Conservation (phyloP, 2,888 invertebrate genomes). For the Agelastica alni region DNA sequence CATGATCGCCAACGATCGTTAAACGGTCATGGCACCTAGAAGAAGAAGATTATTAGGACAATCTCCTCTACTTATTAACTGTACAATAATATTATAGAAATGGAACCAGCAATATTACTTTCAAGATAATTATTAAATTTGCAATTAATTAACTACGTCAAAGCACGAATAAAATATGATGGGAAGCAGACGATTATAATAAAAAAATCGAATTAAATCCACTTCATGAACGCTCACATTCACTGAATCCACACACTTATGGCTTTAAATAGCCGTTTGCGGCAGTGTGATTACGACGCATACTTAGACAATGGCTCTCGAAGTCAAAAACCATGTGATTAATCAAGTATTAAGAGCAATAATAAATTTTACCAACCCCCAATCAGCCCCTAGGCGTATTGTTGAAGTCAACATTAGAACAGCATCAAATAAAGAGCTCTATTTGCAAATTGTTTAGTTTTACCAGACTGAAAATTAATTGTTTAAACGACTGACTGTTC, state of each 20-base stretch:
- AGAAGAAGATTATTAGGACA: too few species aligned
- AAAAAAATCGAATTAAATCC: background rate
- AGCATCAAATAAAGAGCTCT: conserved; percentile 35
- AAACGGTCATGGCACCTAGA: too few species aligned
- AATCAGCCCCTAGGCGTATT: conserved; percentile 51
- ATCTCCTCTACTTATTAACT: too few species aligned
- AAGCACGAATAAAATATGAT: background rate
- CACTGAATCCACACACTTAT: conserved; percentile 17
- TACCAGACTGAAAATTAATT: conserved; percentile 38
- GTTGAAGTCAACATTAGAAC: conserved; percentile 46
- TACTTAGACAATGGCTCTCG: conserved; percentile 17
- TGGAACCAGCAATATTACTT: too few species aligned
- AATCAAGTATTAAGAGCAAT: conserved; percentile 33
- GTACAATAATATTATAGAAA: too few species aligned
- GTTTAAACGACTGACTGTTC: conserved; percentile 27
- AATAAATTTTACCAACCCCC: conserved; percentile 36
- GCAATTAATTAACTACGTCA: too few species aligned
- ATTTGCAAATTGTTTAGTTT: conserved; percentile 38
- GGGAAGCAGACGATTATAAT: background rate
- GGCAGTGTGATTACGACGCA: conserved; percentile 18
- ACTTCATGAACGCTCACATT: conserved; percentile 1
- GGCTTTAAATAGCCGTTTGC: conserved; percentile 14
- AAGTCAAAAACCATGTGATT: conserved; percentile 22
- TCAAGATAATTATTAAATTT: too few species aligned
- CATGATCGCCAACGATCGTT: too few species aligned